A percentile compares a stretch with the other conserved stretches of the same genome.
Evolutionary conservation across 2,888 invertebrate genomes (phyloP).

Genomic region (Venustoraphidia nigricollis): DNA sequence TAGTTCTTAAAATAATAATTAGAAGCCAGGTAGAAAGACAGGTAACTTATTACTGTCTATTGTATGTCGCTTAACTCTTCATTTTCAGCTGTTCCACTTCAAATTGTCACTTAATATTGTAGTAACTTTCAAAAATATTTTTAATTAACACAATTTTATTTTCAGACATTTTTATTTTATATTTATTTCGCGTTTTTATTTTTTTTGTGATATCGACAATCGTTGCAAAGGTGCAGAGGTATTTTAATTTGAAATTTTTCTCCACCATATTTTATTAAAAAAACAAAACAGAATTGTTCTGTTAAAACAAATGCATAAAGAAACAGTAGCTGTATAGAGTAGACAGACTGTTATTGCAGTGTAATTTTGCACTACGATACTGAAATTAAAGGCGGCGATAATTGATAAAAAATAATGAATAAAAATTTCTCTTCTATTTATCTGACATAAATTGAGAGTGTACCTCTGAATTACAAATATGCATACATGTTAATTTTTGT

Average conservation of each 20-base stretch:
- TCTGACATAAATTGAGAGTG: background rate
- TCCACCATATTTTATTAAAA: background rate
- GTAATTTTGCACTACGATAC: no score
- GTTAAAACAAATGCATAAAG: background rate
- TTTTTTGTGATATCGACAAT: background rate
- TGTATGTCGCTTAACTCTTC: background rate
- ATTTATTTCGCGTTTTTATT: background rate
- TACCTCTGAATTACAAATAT: slow-evolving; percentile 16
- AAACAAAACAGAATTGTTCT: background rate
- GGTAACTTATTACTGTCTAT: background rate
- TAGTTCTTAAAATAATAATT: slow-evolving; percentile 2
- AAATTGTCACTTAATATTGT: background rate
- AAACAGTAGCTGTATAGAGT: no score
- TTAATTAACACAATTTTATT: background rate
- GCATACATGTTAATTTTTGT: slow-evolving; percentile 42
- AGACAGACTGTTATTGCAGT: no score
- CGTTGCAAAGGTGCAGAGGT: background rate
- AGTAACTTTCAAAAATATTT: no score
- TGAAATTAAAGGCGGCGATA: no score
- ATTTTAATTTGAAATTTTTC: background rate
- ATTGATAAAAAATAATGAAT: background rate
- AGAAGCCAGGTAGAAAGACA: slow-evolving; percentile 1
- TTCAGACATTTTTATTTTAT: background rate
- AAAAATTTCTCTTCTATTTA: background rate
- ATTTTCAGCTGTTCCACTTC: background rate